Base-by-base conservation (phyloP, 2,888 invertebrate species). In the Nowickia ferox region DNA sequence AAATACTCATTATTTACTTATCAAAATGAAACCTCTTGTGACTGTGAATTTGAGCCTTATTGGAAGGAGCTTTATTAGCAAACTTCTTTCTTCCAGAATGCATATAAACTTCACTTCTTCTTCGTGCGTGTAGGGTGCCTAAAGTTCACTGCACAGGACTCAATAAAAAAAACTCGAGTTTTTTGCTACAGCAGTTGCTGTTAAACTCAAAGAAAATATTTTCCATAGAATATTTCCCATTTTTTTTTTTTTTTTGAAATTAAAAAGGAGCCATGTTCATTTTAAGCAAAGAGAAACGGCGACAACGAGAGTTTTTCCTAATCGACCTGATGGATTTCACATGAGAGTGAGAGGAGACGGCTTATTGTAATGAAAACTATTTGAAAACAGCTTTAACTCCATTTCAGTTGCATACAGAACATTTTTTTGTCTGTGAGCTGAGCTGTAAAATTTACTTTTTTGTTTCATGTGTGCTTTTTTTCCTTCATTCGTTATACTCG, bases 311-410 rank as follows among this genome's bases (percentile, higher is more conserved):
- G 44, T 46, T 81, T 74, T 61, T 61, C 44, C 55, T 55, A 79
- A 63, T 30, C 30, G 38, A 11, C 55, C 48, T 48, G 72, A 65
- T 66, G 48, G 40, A 48, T 80, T 42, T 57, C n/a, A 9, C 40
- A 38, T 53, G 19, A 46, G 40, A 30, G 75, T 55, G 44, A n/a
- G 68, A 40, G 38, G 15, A 17, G 40, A 42, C 15, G 51, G 42
- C n/a, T 46, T 72, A 40, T 53, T 61, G 75, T 82, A 78, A 72
- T 72, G 30, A 77, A 83, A 72, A 51, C 72, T 77, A 51, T 83
- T 83, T 77, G 77, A 72, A 82, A 77, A 78, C 83, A 66, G 77
- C 71, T 84, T 84, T 51, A 76, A 84, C 51, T 72, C 72, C 46
- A 66, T 83, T 83, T 78, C 66, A 65, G n/a, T 65, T 57, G 22